Conservation (phyloP, 2,888 invertebrate species). For the Muschampia plurimacula region DNA sequence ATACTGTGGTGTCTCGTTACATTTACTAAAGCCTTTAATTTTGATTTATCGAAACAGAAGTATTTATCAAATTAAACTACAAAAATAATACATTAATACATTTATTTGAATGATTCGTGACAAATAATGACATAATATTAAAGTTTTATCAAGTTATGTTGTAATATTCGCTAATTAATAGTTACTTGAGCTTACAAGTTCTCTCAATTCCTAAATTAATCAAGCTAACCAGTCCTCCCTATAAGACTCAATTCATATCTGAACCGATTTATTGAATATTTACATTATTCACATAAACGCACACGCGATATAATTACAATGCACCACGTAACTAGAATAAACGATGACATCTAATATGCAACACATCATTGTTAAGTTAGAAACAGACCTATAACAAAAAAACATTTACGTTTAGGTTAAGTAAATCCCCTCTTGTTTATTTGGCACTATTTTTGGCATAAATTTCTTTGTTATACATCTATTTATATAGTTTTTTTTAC, state of each 20-base stretch:
- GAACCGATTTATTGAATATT: conserved; percentile 60
- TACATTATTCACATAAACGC: conserved; percentile 57
- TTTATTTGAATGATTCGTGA: conserved; percentile 78
- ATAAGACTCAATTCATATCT: conserved; percentile 55
- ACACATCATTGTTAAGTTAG: conserved; percentile 38
- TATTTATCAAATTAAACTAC: conserved; percentile 51
- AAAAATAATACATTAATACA: conserved; percentile 63
- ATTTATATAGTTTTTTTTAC: background rate
- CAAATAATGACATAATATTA: conserved; percentile 77
- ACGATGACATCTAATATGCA: conserved; percentile 40
- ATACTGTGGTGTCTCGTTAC: too few species aligned
- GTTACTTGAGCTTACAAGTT: conserved; percentile 79
- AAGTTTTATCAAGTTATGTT: conserved; percentile 54
- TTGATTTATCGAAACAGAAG: background rate
- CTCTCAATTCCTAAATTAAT: conserved; percentile 82
- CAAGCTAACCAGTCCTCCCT: conserved; percentile 66
- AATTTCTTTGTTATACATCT: conserved; percentile 9
- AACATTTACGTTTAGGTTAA: background rate
- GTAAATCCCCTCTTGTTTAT: background rate
- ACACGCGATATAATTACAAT: conserved; percentile 28
- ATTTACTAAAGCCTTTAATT: background rate
- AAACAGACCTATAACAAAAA: conserved; percentile 9
- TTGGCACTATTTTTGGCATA: conserved; percentile 10
- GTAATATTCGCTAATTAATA: conserved; percentile 43
- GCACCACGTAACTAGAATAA: conserved; percentile 48